Conservation (phyloP, 2,113 vertebrate genomes). For the Trinectes maculatus region DNA sequence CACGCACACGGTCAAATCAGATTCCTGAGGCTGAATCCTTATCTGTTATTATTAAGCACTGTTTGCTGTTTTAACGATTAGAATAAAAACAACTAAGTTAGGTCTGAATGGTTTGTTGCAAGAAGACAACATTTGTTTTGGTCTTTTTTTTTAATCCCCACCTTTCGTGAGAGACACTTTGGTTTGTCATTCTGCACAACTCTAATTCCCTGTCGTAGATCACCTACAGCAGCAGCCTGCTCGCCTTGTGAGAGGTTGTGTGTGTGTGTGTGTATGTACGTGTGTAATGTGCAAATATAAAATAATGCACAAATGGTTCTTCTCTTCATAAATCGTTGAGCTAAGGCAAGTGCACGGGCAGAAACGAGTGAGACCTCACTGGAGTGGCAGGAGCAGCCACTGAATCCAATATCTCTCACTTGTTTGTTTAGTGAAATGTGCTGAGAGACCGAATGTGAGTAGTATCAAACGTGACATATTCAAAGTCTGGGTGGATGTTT, state of each 20-base stretch:
- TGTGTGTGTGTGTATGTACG: neutral
- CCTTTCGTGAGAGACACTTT: neutral
- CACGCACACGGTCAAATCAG: neutral
- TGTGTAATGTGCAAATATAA: slow-evolving; percentile 73
- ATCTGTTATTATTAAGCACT: neutral
- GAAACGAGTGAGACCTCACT: slow-evolving; percentile 63
- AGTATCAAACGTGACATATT: slow-evolving; percentile 52
- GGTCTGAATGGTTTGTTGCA: neutral
- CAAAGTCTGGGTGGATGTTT: slow-evolving; percentile 55
- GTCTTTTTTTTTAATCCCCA: neutral
- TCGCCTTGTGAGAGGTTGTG: slow-evolving; percentile 45
- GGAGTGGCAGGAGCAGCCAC: slow-evolving; percentile 55
- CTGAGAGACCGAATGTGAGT: slow-evolving; percentile 63
- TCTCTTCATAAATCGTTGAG: slow-evolving; percentile 80
- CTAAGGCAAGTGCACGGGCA: slow-evolving; percentile 78
- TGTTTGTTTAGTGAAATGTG: slow-evolving; percentile 69
- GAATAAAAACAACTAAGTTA: neutral
- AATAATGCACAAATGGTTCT: slow-evolving; percentile 70
- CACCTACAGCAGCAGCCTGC: slow-evolving; percentile 38
- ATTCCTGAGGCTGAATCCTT: neutral
- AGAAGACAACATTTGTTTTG: neutral
- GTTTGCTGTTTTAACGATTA: neutral
- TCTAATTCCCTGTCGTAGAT: slow-evolving; percentile 33
- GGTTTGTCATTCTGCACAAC: slow-evolving; percentile 6
- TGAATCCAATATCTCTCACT: slow-evolving; percentile 58